Conservation (phyloP, 2,797 vertebrate species). For the Bovichtus diacanthus region DNA sequence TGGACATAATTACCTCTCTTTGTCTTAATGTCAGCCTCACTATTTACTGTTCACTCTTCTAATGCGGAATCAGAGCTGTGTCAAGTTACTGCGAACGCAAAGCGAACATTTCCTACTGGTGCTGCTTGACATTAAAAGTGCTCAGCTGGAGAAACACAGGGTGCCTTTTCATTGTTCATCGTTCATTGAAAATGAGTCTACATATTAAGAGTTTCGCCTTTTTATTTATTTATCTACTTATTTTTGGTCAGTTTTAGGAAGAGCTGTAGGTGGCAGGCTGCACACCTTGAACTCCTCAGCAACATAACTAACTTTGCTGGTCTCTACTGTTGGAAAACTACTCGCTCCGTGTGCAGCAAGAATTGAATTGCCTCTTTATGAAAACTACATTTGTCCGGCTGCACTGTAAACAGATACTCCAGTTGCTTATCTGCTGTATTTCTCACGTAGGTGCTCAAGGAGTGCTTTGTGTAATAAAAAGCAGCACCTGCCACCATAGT, state of each 20-base stretch:
- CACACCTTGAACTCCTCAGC: neutral
- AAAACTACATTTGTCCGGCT: neutral
- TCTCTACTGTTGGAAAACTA: neutral
- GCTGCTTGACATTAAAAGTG: no score
- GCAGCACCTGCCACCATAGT: neutral
- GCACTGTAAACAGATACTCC: no score
- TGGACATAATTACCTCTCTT: no score
- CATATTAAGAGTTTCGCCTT: neutral
- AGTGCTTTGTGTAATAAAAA: neutral
- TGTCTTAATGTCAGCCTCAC: neutral
- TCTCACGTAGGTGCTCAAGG: neutral
- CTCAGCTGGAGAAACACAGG: no score
- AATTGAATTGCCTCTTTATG: neutral
- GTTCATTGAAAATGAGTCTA: neutral
- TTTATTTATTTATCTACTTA: no score
- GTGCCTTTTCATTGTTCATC: no score
- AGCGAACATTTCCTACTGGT: no score
- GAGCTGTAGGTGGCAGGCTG: neutral
- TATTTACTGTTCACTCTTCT: neutral
- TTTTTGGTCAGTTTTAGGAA: neutral
- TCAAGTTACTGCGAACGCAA: no score
- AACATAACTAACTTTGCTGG: neutral
- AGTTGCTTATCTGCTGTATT: neutral
- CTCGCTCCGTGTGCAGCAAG: neutral
- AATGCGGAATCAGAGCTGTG: neutral